Evolutionary conservation across 2,113 vertebrate genomes (phyloP).

Genomic region (Pollimyrus isidori): DNA sequence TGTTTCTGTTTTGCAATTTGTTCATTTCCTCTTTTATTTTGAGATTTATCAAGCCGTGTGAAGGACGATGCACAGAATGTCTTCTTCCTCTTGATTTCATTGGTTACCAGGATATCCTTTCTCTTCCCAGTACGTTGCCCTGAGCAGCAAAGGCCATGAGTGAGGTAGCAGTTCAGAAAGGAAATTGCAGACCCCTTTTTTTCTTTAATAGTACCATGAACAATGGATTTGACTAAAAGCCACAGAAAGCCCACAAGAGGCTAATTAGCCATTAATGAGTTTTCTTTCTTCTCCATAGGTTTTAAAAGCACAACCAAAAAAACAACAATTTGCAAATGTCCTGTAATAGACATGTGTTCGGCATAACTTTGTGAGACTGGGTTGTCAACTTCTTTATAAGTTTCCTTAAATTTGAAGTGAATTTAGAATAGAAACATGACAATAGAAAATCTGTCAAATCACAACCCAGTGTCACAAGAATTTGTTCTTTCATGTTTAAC

Average conservation of each 20-base stretch:
- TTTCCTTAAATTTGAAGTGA: background rate
- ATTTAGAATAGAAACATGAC: background rate
- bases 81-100: background rate
- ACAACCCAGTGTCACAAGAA: background rate
- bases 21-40: background rate
- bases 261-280: slow-evolving; percentile 67
- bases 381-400: background rate
- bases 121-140: background rate
- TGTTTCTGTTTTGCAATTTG: background rate
- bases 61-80: background rate
- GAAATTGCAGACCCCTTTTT: background rate
- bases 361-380: background rate
- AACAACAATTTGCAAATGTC: background rate
- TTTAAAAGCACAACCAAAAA: background rate
- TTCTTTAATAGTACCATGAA: slow-evolving; percentile 13
- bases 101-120: background rate
- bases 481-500: background rate
- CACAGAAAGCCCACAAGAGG: slow-evolving; percentile 45
- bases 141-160: background rate
- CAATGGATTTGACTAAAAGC: slow-evolving; percentile 53
- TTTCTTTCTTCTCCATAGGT: slow-evolving; percentile 40
- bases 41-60: background rate
- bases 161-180: background rate
- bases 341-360: background rate
- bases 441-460: background rate